Evolutionary conservation across 2,888 invertebrate species (phyloP).

Genomic region (Prosapia bicincta): DNA sequence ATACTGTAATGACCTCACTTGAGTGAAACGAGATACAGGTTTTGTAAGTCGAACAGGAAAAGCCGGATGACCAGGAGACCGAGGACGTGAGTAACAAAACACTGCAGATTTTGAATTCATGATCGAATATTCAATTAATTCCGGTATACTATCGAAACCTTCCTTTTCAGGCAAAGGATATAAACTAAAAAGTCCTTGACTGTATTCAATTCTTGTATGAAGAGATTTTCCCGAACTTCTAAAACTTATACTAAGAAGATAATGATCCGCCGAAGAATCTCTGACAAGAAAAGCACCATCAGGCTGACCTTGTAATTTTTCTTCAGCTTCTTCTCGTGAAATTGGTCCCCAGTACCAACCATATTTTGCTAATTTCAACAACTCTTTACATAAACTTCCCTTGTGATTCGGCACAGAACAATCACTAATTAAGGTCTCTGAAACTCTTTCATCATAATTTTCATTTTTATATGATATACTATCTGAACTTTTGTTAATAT

Average conservation of each 20-base stretch:
- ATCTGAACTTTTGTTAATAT: background rate
- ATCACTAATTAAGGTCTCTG: background rate
- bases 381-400: constrained; percentile 4
- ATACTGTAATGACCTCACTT: constrained; percentile 67
- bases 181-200: constrained; percentile 59
- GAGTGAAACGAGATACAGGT: constrained; percentile 70
- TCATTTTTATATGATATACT: background rate
- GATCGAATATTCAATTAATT: constrained; percentile 71
- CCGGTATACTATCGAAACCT: constrained; percentile 59
- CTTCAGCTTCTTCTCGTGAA: constrained; percentile 66
- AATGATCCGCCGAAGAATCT: constrained; percentile 64
- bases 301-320: constrained; percentile 61
- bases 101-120: constrained; percentile 64
- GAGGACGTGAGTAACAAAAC: constrained; percentile 67
- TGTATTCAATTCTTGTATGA: constrained; percentile 71
- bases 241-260: constrained; percentile 71
- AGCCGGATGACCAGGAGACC: constrained; percentile 62
- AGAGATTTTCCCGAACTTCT: constrained; percentile 64
- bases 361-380: constrained; percentile 29
- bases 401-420: background rate
- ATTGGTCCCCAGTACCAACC: constrained; percentile 83
- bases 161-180: constrained; percentile 47
- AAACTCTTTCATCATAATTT: background rate
- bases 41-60: constrained; percentile 70
- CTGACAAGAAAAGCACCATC: constrained; percentile 71